phyloP scores from a whole-genome alignment of 2,888 invertebrate genomes.

The Neuroscelio doddi region DNA sequence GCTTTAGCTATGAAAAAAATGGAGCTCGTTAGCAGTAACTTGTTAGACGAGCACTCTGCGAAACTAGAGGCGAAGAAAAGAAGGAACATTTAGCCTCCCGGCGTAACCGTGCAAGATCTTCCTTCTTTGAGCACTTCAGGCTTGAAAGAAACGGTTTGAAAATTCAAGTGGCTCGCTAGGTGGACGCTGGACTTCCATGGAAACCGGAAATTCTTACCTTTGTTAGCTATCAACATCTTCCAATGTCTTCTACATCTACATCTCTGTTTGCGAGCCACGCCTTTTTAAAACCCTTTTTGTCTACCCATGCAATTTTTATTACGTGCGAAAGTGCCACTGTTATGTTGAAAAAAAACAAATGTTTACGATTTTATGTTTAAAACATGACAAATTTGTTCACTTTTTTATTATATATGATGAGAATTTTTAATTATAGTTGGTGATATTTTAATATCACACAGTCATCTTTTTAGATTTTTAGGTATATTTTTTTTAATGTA shows the following conservation, averaged over 20 bases:
- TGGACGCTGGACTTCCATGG: constrained; percentile 12
- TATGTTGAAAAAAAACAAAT: not conserved
- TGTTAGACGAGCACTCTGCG: constrained; percentile 53
- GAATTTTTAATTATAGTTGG: too few relatives aligned
- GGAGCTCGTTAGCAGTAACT: constrained; percentile 57
- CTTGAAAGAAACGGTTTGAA: constrained; percentile 26
- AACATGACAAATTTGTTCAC: not conserved
- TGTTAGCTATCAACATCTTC: constrained; percentile 11
- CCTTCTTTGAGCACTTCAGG: constrained; percentile 22
- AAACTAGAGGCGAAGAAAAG: constrained; percentile 50
- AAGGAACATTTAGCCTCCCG: not conserved
- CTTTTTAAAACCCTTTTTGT: constrained; percentile 11
- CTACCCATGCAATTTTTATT: constrained; percentile 17
- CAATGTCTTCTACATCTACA: constrained; percentile 15
- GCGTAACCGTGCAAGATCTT: constrained; percentile 27
- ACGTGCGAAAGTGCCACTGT: not conserved
- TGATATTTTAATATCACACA: too few relatives aligned
- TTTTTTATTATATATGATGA: too few relatives aligned
- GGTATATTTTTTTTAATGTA: too few relatives aligned
- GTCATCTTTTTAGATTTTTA: too few relatives aligned
- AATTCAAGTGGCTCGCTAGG: constrained; percentile 8
- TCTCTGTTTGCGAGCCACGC: constrained; percentile 18
- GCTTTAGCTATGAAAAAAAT: constrained; percentile 38
- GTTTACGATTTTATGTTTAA: not conserved
- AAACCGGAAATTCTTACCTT: constrained; percentile 21